Evolutionary conservation across 2,797 vertebrate species (phyloP).

Genomic region (Myotis planiceps): DNA sequence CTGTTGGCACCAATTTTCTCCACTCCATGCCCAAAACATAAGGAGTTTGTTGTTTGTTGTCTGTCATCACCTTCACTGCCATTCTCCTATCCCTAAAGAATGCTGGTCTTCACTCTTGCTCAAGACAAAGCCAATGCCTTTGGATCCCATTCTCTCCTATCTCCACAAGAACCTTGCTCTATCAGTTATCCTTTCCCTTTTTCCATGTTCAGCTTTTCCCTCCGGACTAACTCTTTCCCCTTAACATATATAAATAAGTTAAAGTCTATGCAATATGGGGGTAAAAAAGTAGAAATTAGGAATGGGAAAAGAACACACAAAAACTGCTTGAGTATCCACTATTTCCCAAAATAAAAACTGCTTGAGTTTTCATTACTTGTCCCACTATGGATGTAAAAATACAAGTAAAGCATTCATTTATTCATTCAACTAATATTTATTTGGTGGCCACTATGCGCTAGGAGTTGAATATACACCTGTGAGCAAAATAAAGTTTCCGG

Average conservation of each 20-base stretch:
- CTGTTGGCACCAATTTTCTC: not conserved
- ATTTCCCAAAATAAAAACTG: conserved; percentile 35
- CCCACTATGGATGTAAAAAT: not conserved
- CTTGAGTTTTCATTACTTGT: not conserved
- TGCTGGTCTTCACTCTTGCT: not conserved
- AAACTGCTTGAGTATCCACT: not conserved
- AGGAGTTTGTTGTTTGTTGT: not conserved
- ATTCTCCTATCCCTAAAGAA: not conserved
- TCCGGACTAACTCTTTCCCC: not conserved
- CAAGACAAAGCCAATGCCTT: not conserved
- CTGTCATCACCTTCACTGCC: not conserved
- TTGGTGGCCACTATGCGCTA: not conserved
- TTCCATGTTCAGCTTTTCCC: not conserved
- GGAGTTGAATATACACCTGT: not conserved
- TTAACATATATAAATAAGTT: conserved; percentile 4
- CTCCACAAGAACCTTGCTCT: not conserved
- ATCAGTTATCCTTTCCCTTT: not conserved
- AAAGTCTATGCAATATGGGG: not conserved
- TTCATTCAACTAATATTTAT: conserved; percentile 14
- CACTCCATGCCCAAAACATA: not conserved
- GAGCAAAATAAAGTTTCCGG: conserved; percentile 16
- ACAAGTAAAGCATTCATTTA: conserved; percentile 24
- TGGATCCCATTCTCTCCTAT: not conserved
- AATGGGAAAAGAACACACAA: conserved; percentile 28
- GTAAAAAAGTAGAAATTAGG: not conserved